phyloP scores from a whole-genome alignment of 2,113 vertebrate species.

The Desmodus rotundus region DNA sequence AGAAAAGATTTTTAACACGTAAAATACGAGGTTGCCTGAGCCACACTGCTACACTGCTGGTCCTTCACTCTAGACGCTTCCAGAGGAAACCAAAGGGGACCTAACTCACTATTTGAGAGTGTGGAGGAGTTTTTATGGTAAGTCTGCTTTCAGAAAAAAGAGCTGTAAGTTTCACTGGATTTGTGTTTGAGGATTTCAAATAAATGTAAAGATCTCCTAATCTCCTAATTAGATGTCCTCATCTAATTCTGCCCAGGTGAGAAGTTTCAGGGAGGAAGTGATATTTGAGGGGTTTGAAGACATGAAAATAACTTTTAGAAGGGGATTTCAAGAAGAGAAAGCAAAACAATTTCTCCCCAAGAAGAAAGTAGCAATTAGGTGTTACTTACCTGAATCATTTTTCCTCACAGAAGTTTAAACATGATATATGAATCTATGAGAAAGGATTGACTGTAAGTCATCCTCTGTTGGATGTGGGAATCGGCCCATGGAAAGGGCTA shows the following conservation, averaged over 20 bases:
- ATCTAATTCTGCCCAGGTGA: neutral
- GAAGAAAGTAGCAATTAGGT: neutral
- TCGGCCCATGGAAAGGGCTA: neutral
- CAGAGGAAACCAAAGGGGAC: neutral
- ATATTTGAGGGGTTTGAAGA: neutral
- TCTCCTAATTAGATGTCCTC: neutral
- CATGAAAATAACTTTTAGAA: neutral
- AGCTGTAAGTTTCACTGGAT: neutral
- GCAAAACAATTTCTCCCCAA: neutral
- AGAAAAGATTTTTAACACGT: neutral
- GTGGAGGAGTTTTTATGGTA: neutral
- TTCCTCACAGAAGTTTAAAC: neutral
- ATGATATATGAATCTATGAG: neutral
- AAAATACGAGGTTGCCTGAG: neutral
- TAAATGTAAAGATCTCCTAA: neutral
- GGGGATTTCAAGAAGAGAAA: neutral
- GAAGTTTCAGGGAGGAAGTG: neutral
- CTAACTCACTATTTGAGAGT: neutral
- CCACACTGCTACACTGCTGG: neutral
- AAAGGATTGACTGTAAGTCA: neutral
- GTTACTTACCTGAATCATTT: neutral
- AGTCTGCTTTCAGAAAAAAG: neutral
- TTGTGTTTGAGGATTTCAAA: neutral
- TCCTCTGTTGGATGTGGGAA: neutral
- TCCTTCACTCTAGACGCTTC: neutral